These are phyloP conservation scores for Oryzias celebensis DNA, from an alignment of 2,113 vertebrate genomes.

Conservation along the genomic window DNA sequence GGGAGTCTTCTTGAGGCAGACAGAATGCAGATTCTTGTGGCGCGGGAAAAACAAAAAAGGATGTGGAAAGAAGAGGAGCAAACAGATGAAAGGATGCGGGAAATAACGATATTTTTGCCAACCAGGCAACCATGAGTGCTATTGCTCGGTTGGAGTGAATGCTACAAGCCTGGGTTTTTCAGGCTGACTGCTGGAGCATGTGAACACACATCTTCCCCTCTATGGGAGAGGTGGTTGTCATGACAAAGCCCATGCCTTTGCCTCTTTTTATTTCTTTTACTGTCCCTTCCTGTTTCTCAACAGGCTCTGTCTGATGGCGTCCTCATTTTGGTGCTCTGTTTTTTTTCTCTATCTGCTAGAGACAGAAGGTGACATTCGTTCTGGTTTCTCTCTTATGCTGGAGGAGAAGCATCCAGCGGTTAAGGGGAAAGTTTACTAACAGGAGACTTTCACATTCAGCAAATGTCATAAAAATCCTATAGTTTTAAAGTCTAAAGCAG, in stretches of 20 bases:
- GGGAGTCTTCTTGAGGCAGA: slow-evolving; percentile 47
- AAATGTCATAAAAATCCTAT: slow-evolving; percentile 38
- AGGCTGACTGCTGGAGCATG: slow-evolving; percentile 71
- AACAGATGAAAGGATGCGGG: slow-evolving; percentile 45
- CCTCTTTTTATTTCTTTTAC: slow-evolving; percentile 24
- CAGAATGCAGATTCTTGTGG: slow-evolving; percentile 64
- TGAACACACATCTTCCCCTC: slow-evolving; percentile 54
- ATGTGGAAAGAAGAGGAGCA: slow-evolving; percentile 37
- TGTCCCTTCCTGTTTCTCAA: slow-evolving; percentile 46
- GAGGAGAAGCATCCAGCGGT: slow-evolving; percentile 34
- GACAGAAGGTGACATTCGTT: slow-evolving; percentile 62
- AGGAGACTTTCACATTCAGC: slow-evolving; percentile 36
- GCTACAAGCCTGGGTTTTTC: slow-evolving; percentile 72
- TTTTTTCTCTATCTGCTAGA: slow-evolving; percentile 35
- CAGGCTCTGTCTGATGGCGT: slow-evolving; percentile 44
- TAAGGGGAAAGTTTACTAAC: slow-evolving; percentile 44
- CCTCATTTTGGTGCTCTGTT: slow-evolving; percentile 51
- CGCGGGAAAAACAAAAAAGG: slow-evolving; percentile 26
- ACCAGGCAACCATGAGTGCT: slow-evolving; percentile 62
- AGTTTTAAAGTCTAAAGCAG: slow-evolving; percentile 48
- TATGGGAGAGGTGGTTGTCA: slow-evolving; percentile 61
- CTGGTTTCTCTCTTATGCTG: slow-evolving; percentile 18
- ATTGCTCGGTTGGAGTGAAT: slow-evolving; percentile 64
- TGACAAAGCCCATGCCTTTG: slow-evolving; percentile 59
- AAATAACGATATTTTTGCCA: slow-evolving; percentile 72